Percentiles rank a stretch among this genome's conserved stretches.
These are phyloP conservation scores for Sinelater perroti DNA, from an alignment of 2,888 invertebrate genomes.

Conservation along the genomic window DNA sequence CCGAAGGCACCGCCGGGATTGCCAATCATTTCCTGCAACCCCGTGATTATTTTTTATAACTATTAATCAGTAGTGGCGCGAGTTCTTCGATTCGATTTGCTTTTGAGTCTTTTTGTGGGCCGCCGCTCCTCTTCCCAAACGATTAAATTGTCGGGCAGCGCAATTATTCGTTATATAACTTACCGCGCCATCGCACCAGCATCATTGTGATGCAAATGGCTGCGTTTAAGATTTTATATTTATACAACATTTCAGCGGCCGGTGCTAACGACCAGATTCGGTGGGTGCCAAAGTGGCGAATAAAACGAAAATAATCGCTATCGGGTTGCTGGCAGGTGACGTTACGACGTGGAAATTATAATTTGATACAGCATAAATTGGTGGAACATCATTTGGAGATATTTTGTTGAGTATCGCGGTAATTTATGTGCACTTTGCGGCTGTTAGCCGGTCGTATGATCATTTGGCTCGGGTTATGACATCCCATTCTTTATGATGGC, in stretches of 20 bases:
- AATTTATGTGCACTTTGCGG: constrained; percentile 29
- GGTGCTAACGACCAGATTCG: no score
- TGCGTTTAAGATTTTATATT: no score
- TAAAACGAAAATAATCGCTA: constrained; percentile 15
- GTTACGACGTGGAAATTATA: constrained; percentile 21
- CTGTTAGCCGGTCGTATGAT: constrained; percentile 26
- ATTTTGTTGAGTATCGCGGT: constrained; percentile 19
- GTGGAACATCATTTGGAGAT: constrained; percentile 22
- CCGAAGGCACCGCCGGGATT: constrained; percentile 35
- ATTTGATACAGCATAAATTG: constrained; percentile 28
- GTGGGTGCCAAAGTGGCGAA: constrained; percentile 20
- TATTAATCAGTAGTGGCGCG: no score
- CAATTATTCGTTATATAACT: no score
- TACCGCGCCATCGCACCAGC: no score
- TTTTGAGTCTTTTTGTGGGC: no score
- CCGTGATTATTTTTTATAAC: no score
- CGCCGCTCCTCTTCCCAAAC: no score
- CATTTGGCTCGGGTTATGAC: constrained; percentile 27
- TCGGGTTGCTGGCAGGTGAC: constrained; percentile 21
- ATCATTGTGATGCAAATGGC: no score
- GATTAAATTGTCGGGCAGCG: no score
- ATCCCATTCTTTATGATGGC: constrained; percentile 27
- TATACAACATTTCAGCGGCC: no score
- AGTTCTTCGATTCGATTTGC: no score
- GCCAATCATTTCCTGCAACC: constrained; percentile 39